Evolutionary conservation across 1,140 invertebrate genomes (phyloP).

Genomic region (Lucilia sericata): DNA sequence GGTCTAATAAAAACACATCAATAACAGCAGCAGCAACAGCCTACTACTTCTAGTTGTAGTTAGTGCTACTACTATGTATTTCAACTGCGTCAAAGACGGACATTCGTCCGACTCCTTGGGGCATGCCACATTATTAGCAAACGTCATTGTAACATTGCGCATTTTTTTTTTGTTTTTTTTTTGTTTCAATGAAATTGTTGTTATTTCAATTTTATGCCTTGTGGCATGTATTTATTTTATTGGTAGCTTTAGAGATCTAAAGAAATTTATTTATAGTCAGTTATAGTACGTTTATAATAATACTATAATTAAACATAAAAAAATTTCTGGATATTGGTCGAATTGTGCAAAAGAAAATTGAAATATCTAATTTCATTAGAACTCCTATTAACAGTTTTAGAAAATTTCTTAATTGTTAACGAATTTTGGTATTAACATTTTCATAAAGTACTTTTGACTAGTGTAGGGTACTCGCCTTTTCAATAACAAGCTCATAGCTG

Average conservation of each 20-base stretch:
- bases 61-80: neutral
- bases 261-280: too few species aligned
- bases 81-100: neutral
- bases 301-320: too few species aligned
- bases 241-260: neutral
- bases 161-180: neutral
- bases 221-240: constrained; percentile 6
- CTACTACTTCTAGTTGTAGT: neutral
- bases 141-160: constrained; percentile 22
- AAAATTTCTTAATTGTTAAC: too few species aligned
- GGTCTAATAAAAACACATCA: constrained; percentile 4
- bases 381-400: too few species aligned
- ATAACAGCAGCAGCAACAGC: neutral
- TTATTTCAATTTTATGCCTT: neutral
- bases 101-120: neutral
- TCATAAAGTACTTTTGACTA: too few species aligned
- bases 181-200: neutral
- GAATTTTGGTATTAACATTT: too few species aligned
- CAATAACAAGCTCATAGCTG: neutral
- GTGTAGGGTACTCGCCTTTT: too few species aligned
- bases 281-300: too few species aligned
- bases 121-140: constrained; percentile 28
- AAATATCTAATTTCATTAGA: too few species aligned
- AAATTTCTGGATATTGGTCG: too few species aligned
- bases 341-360: too few species aligned